Percentiles rank a stretch among this genome's conserved stretches.
phyloP scores from a whole-genome alignment of 2,797 vertebrate genomes.

The Cyprinodon diabolis region DNA sequence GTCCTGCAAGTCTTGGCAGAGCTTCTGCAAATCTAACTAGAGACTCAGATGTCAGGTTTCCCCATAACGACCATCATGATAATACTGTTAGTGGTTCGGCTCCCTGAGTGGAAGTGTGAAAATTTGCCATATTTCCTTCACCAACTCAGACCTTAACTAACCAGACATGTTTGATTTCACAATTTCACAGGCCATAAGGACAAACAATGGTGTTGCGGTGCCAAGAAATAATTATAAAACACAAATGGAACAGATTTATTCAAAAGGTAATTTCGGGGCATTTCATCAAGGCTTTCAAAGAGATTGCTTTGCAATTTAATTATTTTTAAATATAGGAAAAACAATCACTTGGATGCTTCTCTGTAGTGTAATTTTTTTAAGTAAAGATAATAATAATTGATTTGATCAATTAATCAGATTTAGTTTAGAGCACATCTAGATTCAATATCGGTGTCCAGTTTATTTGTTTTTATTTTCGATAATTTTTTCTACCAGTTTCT shows the following conservation, averaged over 20 bases:
- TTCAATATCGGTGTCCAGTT: too few species aligned
- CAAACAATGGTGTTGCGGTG: not conserved
- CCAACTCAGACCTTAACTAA: slow-evolving; percentile 38
- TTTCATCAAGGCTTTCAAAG: not conserved
- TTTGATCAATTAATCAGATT: not conserved
- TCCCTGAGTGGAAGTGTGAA: not conserved
- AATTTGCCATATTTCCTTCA: slow-evolving; percentile 7
- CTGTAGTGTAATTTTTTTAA: not conserved
- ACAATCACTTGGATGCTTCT: not conserved
- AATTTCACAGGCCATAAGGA: slow-evolving; percentile 32
- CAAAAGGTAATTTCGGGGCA: slow-evolving; percentile 22
- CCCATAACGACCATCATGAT: slow-evolving; percentile 28
- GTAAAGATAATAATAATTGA: not conserved
- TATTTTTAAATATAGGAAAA: not conserved
- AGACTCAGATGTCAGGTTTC: slow-evolving; percentile 31
- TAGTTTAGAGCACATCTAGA: too few species aligned
- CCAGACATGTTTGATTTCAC: slow-evolving; percentile 15
- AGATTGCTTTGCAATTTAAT: not conserved
- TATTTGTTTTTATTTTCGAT: too few species aligned
- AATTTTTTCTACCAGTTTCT: too few species aligned
- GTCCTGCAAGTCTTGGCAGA: slow-evolving; percentile 19
- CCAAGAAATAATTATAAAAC: too few species aligned
- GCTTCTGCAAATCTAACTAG: slow-evolving; percentile 42
- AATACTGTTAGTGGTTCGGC: not conserved
- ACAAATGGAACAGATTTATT: not conserved